phyloP scores from a whole-genome alignment of 2,888 invertebrate species.

The Conchocele bisecta region DNA sequence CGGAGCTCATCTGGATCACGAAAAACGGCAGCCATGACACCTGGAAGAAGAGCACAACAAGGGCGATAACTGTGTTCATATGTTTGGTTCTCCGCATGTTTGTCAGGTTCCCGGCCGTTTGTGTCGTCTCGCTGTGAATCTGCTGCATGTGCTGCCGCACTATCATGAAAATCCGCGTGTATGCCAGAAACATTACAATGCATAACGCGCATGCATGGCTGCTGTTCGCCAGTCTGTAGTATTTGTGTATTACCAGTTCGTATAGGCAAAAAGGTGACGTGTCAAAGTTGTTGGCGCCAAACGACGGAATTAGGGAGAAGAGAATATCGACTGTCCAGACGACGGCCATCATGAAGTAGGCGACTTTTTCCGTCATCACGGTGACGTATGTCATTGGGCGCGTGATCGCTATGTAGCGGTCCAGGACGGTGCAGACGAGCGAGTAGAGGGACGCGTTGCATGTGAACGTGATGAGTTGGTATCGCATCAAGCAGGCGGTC shows the following conservation, averaged over 20 bases:
- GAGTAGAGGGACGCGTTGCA: slow-evolving; percentile 61
- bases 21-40: slow-evolving; percentile 64
- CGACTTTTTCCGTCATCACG: slow-evolving; percentile 79
- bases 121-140: slow-evolving; percentile 29
- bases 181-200: slow-evolving; percentile 50
- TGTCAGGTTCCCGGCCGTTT: background rate
- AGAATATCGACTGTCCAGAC: slow-evolving; percentile 56
- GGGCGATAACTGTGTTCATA: slow-evolving; percentile 40
- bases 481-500: slow-evolving; percentile 60
- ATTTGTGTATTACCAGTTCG: slow-evolving; percentile 53
- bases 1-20: slow-evolving; percentile 48
- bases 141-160: slow-evolving; percentile 47
- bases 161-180: slow-evolving; percentile 46
- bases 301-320: slow-evolving; percentile 40
- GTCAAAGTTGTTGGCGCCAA: slow-evolving; percentile 53
- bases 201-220: slow-evolving; percentile 47
- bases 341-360: slow-evolving; percentile 40
- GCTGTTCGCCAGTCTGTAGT: slow-evolving; percentile 37
- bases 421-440: slow-evolving; percentile 58
- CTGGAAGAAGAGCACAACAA: slow-evolving; percentile 58
- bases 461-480: slow-evolving; percentile 49
- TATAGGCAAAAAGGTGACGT: slow-evolving; percentile 55
- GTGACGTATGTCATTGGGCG: slow-evolving; percentile 49
- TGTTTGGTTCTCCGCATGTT: slow-evolving; percentile 32
- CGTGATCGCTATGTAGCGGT: slow-evolving; percentile 62